These are phyloP conservation scores for Morpho achilles DNA, from an alignment of 2,888 invertebrate genomes.

Conservation along the genomic window DNA sequence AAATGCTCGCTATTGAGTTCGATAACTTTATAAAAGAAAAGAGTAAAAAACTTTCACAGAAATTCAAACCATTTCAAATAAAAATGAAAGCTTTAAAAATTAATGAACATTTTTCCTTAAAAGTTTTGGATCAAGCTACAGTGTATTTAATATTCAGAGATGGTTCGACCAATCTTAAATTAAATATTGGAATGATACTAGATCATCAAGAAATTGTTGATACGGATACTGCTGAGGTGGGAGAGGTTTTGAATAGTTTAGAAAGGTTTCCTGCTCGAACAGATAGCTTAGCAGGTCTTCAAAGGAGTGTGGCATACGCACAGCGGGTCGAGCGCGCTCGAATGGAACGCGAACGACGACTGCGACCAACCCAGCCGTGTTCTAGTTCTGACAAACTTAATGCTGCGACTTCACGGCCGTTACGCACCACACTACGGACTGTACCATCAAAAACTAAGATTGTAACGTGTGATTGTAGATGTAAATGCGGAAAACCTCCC, in stretches of 20 bases:
- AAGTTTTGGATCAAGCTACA: constrained; percentile 62
- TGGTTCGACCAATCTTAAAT: constrained; percentile 56
- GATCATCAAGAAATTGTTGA: constrained; percentile 73
- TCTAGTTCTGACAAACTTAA: constrained; percentile 49
- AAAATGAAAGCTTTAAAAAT: constrained; percentile 70
- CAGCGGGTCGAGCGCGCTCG: constrained; percentile 47
- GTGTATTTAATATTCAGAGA: constrained; percentile 62
- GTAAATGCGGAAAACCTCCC: constrained; percentile 43
- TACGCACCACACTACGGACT: constrained; percentile 40
- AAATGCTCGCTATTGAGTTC: constrained; percentile 67
- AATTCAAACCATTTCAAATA: constrained; percentile 67
- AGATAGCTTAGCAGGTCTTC: constrained; percentile 56
- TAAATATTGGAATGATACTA: constrained; percentile 70
- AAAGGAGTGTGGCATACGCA: constrained; percentile 50
- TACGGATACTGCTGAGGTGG: constrained; percentile 46
- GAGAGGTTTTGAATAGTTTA: constrained; percentile 36
- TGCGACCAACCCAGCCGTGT: constrained; percentile 37
- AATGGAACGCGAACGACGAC: constrained; percentile 44
- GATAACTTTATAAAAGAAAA: constrained; percentile 69
- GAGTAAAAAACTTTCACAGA: constrained; percentile 55
- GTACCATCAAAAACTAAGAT: constrained; percentile 25
- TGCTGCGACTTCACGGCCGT: constrained; percentile 43
- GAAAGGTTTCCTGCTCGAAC: constrained; percentile 43
- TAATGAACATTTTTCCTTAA: constrained; percentile 65
- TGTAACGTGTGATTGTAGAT: constrained; percentile 27